Conservation (phyloP, 2,797 vertebrate genomes). For the Takifugu ocellatus region DNA sequence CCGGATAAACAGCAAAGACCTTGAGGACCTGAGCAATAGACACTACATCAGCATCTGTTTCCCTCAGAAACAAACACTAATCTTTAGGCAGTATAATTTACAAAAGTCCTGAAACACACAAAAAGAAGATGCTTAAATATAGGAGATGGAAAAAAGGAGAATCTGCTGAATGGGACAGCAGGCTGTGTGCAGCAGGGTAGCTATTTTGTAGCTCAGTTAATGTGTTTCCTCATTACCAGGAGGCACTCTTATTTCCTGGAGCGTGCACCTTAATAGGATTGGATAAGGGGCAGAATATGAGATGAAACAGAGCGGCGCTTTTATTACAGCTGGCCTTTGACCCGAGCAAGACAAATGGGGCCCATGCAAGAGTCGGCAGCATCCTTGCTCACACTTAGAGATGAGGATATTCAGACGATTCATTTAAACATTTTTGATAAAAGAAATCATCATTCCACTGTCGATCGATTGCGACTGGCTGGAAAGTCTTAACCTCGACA, state of each 20-base stretch:
- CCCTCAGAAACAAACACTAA: no score
- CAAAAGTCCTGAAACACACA: constrained; percentile 10
- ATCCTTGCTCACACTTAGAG: constrained; percentile 24
- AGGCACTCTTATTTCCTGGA: constrained; percentile 63
- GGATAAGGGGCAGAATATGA: constrained; percentile 57
- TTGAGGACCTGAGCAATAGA: constrained; percentile 22
- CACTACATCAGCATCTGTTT: neutral
- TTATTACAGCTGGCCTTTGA: constrained; percentile 61
- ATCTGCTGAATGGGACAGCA: constrained; percentile 44
- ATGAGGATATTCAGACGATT: neutral
- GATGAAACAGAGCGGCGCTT: constrained; percentile 47
- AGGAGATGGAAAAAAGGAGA: constrained; percentile 18
- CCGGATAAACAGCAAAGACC: constrained; percentile 40
- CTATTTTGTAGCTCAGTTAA: constrained; percentile 54
- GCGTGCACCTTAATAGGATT: constrained; percentile 66
- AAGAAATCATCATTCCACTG: constrained; percentile 22
- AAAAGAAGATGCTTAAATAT: constrained; percentile 21
- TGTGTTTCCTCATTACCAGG: constrained; percentile 67
- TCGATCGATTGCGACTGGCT: no score
- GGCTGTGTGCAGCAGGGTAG: constrained; percentile 24
- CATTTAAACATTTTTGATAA: constrained; percentile 11
- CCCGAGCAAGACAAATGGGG: constrained; percentile 47
- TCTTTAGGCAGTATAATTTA: no score
- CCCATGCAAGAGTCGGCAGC: constrained; percentile 31
- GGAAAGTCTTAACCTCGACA: no score